Base-by-base conservation (phyloP, 2,888 invertebrate species). In the Troides helena region DNA sequence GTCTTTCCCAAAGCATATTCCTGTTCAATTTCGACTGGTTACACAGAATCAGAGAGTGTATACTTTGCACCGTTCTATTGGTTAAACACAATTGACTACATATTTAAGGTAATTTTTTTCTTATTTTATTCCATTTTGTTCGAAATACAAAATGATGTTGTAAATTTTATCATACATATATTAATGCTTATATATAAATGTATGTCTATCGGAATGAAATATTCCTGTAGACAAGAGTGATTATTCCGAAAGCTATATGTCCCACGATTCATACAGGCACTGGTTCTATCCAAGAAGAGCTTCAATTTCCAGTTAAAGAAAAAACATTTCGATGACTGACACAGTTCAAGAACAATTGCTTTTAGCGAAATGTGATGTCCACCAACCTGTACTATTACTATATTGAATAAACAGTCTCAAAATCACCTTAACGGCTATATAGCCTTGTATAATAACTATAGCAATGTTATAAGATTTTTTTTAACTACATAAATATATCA, bases 1-100 rank as follows among this genome's bases (percentile, higher is more conserved):
- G 97, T 98, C 0, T 98, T 98, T 84, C 98, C 98, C 0, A 84
- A 85, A 80, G 96, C 97, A 0, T 98, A 97, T 81, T 97, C 98
- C 0, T 96, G 97, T 0, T 97, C 97, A 59, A 94, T 99, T 72
- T 96, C 96, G 74, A 97, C 97, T 0, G 98, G 98, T 0, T 98
- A 97, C 82, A 95, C 96, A 0, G 95, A 98, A 0, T 97, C 98
- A 0, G 99, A 99, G 83, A 98, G 98, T 80, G 97, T 98, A 0
- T 98, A 98, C 84, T 98, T 97, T 80, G 98, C 98, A 0, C 95
- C 96, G 10, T 92, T 94, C 1, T 94, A 95, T 0, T 99, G 98
- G 98, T 89, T 98, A 0, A 92, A 94, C 65, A 92, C 94, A 4
- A 96, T 97, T 0, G 94, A 95, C 75, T 91, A 94, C 78, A 95